These are phyloP conservation scores for Coregonus clupeaformis DNA, from an alignment of 2,113 vertebrate genomes.

Conservation along the genomic window DNA sequence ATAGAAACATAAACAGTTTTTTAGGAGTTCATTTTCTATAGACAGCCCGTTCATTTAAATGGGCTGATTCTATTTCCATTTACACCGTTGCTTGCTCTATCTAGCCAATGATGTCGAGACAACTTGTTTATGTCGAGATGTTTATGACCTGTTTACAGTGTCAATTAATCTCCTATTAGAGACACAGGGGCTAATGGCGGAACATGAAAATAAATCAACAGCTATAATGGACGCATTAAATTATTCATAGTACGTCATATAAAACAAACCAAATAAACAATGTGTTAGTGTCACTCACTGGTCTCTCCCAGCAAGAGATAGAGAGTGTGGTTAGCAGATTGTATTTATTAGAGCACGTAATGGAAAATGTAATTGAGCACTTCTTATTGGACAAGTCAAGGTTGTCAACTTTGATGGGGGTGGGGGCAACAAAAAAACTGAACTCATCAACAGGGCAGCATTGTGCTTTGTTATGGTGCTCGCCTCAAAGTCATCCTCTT, in stretches of 20 bases:
- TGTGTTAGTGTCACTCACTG: too few species aligned
- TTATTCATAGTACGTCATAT: slow-evolving; percentile 17
- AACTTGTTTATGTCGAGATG: slow-evolving; percentile 17
- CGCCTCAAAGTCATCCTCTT: slow-evolving; percentile 89
- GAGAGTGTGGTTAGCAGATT: too few species aligned
- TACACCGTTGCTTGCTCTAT: slow-evolving; percentile 32
- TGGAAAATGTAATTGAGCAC: too few species aligned
- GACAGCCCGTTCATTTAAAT: slow-evolving; percentile 42
- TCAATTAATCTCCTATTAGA: slow-evolving; percentile 14
- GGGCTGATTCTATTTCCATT: slow-evolving; percentile 31
- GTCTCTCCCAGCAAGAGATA: too few species aligned
- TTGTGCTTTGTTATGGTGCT: neutral
- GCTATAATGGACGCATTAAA: slow-evolving; percentile 18
- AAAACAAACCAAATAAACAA: too few species aligned
- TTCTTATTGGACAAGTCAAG: too few species aligned
- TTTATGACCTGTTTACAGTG: slow-evolving; percentile 9
- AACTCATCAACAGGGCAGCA: neutral
- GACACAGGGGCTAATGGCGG: slow-evolving; percentile 16
- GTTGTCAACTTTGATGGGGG: too few species aligned
- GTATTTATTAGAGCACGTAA: too few species aligned
- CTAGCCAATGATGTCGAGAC: slow-evolving; percentile 30
- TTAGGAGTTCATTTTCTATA: slow-evolving; percentile 34
- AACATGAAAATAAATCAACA: slow-evolving; percentile 25
- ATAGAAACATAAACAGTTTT: slow-evolving; percentile 49
- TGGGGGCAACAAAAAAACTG: neutral